Evolutionary conservation across 2,113 vertebrate genomes (phyloP), one percentile per base, ranked within the genome.

Genomic region (Megaptera novaeangliae): DNA sequence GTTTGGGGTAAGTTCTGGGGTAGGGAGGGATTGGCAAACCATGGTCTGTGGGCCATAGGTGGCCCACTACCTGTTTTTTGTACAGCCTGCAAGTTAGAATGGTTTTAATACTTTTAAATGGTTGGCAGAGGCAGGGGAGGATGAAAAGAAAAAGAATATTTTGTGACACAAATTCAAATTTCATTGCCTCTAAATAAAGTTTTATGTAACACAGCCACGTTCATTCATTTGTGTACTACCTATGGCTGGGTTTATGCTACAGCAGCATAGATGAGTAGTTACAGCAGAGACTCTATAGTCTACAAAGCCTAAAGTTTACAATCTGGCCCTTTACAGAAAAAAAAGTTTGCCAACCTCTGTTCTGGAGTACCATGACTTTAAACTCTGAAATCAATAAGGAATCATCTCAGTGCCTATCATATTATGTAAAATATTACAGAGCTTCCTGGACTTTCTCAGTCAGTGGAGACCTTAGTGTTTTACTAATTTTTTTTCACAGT

Each of bases 41-140:
- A 4, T 61, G 21, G 29, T 39, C 64, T 3, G 6, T 94, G 34
- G 23, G 13, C 61, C 91, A 72, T 0, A 78, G 10, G 2, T 52
- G 10, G 29, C 55, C 34, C 8, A 44, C 29, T 95, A 27, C n/a
- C 39, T 41, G 59, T 71, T 83, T 78, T 84, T 91, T 95, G 6
- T 66, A 8, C 36, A 80, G 41, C 15, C 14, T 64, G 39, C 21
- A 81, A 74, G 23, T 69, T 71, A 82, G 25, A 77, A 59, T 94
- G 69, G 29, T 39, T 94, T 95, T 81, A 74, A 69, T 69, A 64
- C 59, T 88, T 95, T 93, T 72, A 84, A 95, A 66, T 59, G 21
- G 6, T 93, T 78, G 20, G 36, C 21, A 20, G 10, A 39, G 49
- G 57, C 21, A 15, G 52, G 77, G 34, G 69, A 80, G 34, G 36